Evolutionary conservation across 1,140 invertebrate species (phyloP).

Genomic region (Catajapyx aquilonaris): DNA sequence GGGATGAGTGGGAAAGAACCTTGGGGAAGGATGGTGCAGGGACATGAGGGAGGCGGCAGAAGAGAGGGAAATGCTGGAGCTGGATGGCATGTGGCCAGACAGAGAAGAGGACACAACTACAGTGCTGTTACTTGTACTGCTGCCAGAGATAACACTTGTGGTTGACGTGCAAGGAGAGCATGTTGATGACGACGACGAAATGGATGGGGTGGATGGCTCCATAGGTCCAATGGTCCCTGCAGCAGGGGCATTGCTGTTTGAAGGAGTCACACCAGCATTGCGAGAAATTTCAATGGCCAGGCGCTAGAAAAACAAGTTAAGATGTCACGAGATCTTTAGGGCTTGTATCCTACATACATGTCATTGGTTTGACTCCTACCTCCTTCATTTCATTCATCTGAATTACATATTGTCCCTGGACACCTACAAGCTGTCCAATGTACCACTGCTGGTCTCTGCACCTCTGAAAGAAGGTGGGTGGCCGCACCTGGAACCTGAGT

Average conservation of each 20-base stretch:
- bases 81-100: no score
- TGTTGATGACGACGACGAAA: no score
- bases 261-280: constrained; percentile 31
- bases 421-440: constrained; percentile 58
- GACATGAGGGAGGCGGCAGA: no score
- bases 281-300: constrained; percentile 47
- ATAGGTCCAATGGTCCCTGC: neutral
- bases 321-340: neutral
- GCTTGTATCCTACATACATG: no score
- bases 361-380: no score
- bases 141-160: no score
- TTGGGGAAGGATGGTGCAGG: no score
- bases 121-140: no score
- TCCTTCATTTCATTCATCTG: constrained; percentile 74
- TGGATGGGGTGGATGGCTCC: neutral
- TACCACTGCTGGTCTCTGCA: constrained; percentile 88
- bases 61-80: no score
- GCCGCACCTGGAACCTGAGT: constrained; percentile 68
- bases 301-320: constrained; percentile 26
- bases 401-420: constrained; percentile 54
- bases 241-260: constrained; percentile 14
- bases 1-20: no score
- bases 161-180: no score
- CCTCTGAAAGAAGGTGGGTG: constrained; percentile 81
- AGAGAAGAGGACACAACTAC: no score